Percentiles rank a stretch among this genome's conserved stretches.
phyloP scores from a whole-genome alignment of 2,888 invertebrate genomes.

The Cephus nigrinus region DNA sequence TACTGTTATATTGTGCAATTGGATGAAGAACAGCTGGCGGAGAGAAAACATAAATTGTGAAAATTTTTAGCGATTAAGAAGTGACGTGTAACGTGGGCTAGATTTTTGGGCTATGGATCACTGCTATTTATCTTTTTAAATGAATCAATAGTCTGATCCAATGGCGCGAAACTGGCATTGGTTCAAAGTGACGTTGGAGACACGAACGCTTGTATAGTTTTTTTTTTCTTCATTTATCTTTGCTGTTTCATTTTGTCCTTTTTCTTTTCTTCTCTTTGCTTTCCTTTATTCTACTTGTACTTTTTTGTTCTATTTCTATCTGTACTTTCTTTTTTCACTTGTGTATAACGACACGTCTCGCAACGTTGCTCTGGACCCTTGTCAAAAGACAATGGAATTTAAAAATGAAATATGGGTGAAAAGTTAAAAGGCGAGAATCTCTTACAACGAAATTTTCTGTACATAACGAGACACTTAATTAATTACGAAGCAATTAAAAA shows the following conservation, averaged over 20 bases:
- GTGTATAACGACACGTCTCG: constrained; percentile 28
- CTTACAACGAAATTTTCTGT: constrained; percentile 51
- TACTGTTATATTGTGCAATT: too few species aligned
- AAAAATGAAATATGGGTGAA: background rate
- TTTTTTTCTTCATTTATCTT: constrained; percentile 24
- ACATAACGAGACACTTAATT: constrained; percentile 37
- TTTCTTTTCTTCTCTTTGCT: constrained; percentile 19
- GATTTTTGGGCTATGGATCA: background rate
- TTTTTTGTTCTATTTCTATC: too few species aligned
- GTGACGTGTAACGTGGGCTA: too few species aligned
- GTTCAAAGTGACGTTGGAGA: constrained; percentile 63
- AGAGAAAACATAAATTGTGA: background rate
- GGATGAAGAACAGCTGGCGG: too few species aligned
- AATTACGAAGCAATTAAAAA: too few species aligned
- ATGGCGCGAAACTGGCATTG: constrained; percentile 51
- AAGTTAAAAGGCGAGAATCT: too few species aligned
- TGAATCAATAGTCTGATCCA: constrained; percentile 18
- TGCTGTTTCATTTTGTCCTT: constrained; percentile 3
- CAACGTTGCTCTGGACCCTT: constrained; percentile 63
- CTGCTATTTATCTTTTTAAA: background rate
- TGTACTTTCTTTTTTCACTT: background rate
- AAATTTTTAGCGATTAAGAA: background rate
- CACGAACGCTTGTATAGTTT: constrained; percentile 47
- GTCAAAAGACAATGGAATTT: constrained; percentile 35
- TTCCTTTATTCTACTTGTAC: background rate